Evolutionary conservation across 1,140 invertebrate species (phyloP), one percentile per base, ranked within the genome.

Genomic region (Globodera ellingtonae): DNA sequence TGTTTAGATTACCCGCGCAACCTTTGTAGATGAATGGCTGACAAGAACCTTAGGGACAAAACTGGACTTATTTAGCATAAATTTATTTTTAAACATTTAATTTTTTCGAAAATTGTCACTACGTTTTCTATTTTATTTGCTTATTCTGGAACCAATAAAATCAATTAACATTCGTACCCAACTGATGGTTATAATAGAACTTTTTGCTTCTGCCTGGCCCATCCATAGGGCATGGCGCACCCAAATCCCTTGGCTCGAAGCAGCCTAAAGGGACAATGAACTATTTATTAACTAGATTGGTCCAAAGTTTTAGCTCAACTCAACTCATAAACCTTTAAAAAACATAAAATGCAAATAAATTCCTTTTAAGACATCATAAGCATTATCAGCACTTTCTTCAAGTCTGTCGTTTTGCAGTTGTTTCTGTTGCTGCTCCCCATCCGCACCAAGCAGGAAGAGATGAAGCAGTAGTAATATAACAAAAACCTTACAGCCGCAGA

Each of bases 1-100:
- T 50, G 59, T 84, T 84, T 10, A 56, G 47, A 70, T 84, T 84
- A 13, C 83, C 83, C 15, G 66, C 73, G 52, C 72, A 79, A 13
- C 67, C 67, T 62, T 72, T 70, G 46, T 78, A 79, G 10, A 79
- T 72, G 50, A 71, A 79, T 52, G 78, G 69, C 44, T 79, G 72
- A n/a, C 67, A 79, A 79, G 62, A 46, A 48, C 78, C 72, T 79
- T 44, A 72, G 44, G 44, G 6, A 47, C 8, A 79, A 78, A 13
- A 48, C 4, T 13, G 10, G 6, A 44, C 46, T 0, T 70, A 8
- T 44, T 44, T 10, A 70, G 7, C 10, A 44, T 70, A 35, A 35
- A 35, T 35, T 7, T 70, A 0, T n/a, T n/a, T n/a, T 24, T 72
- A n/a, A 72, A 15, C n/a, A 48, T 15, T 71, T 15, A 15, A 71